A percentile compares a stretch with the other conserved stretches of the same genome.
Conservation (phyloP, 1,140 invertebrate species). For the Holcopasites calliopsidis region DNA sequence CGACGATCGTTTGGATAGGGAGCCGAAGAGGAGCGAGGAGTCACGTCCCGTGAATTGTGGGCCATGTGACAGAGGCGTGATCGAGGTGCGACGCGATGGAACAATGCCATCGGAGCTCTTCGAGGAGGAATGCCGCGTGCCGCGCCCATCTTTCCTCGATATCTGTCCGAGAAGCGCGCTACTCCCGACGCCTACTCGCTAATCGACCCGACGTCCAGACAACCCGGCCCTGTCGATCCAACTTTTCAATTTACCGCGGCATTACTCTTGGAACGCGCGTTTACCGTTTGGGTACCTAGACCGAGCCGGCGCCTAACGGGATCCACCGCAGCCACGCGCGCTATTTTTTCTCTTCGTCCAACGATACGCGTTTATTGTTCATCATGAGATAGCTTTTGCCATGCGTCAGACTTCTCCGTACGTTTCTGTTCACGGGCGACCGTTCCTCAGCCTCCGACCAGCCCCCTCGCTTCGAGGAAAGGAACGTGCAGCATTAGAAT, state of each 20-base stretch:
- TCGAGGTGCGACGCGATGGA: slow-evolving; percentile 79
- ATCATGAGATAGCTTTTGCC: neutral
- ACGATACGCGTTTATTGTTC: neutral
- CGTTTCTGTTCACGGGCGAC: no score
- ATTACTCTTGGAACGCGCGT: slow-evolving; percentile 2
- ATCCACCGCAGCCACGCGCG: slow-evolving; percentile 22
- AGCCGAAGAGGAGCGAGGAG: slow-evolving; percentile 65
- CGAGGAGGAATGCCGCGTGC: slow-evolving; percentile 78
- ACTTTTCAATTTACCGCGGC: slow-evolving; percentile 14
- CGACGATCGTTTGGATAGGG: slow-evolving; percentile 50
- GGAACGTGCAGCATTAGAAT: neutral
- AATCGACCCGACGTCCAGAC: slow-evolving; percentile 36
- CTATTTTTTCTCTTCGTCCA: slow-evolving; percentile 1
- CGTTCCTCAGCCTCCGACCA: no score
- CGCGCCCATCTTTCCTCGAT: slow-evolving; percentile 76
- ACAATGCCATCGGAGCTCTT: slow-evolving; percentile 79
- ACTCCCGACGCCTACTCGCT: slow-evolving; percentile 31
- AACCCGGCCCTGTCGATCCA: slow-evolving; percentile 16
- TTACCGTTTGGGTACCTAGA: slow-evolving; percentile 44
- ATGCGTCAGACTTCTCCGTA: no score
- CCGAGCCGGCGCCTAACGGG: slow-evolving; percentile 49
- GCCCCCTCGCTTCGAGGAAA: neutral
- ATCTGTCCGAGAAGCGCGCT: slow-evolving; percentile 40
- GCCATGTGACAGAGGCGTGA: slow-evolving; percentile 79
- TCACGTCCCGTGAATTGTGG: slow-evolving; percentile 79